A percentile compares a stretch with the other conserved stretches of the same genome.
Conservation (phyloP, 1,140 invertebrate species). For the Octopus sinensis region DNA sequence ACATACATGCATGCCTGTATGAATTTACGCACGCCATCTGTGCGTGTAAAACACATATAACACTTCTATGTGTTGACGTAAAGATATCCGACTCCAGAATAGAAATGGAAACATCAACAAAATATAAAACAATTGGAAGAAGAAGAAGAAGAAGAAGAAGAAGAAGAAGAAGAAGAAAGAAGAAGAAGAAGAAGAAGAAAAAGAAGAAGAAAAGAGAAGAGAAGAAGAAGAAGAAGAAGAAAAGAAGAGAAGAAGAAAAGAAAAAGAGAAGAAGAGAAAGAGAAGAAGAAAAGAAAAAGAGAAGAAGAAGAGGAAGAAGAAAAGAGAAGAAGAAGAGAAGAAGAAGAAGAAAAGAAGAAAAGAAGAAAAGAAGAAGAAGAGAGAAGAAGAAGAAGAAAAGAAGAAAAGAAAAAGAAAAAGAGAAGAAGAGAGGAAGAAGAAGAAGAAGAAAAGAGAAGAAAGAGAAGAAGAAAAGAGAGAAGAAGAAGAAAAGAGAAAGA, state of each 20-base stretch:
- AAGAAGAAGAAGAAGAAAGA: not conserved
- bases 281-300: not conserved
- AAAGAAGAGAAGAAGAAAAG: not conserved
- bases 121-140: not conserved
- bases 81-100: not conserved
- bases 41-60: too few species aligned
- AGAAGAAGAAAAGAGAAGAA: not conserved
- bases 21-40: too few species aligned
- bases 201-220: not conserved
- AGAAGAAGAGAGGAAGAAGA: not conserved
- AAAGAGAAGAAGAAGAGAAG: not conserved
- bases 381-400: not conserved
- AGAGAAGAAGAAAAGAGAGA: not conserved
- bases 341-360: not conserved
- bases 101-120: not conserved
- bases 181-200: not conserved
- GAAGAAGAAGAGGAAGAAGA: not conserved
- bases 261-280: not conserved
- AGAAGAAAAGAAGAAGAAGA: not conserved
- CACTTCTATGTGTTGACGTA: too few species aligned
- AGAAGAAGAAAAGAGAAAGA: not conserved
- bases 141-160: constrained; percentile 7
- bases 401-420: not conserved
- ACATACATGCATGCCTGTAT: too few species aligned
- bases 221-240: not conserved